Evolutionary conservation across 1,140 invertebrate genomes (phyloP).

Genomic region (Asobara japonica): DNA sequence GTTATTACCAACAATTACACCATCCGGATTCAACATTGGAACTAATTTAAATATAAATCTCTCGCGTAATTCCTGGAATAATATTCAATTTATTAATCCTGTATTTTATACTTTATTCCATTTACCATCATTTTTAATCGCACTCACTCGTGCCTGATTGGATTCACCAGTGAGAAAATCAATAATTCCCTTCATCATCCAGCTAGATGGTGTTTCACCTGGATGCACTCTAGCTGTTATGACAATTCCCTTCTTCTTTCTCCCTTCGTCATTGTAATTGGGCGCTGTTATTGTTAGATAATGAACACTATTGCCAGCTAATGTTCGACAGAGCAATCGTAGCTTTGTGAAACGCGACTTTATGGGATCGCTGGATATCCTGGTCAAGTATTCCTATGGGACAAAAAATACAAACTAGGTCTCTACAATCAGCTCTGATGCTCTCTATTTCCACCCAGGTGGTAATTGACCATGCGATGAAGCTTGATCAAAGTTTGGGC

Average conservation of each 20-base stretch:
- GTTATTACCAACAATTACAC: constrained; percentile 94
- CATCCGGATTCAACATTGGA: constrained; percentile 96
- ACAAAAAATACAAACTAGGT: no score
- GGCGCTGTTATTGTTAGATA: constrained; percentile 89
- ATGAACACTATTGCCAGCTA: constrained; percentile 92
- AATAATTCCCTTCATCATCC: constrained; percentile 96
- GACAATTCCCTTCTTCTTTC: constrained; percentile 83
- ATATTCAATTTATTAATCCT: no score
- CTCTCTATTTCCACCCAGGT: no score
- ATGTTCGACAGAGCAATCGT: constrained; percentile 82
- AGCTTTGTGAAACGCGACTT: constrained; percentile 83
- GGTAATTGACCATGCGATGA: no score
- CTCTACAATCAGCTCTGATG: no score
- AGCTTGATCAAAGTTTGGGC: no score
- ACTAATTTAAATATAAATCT: constrained; percentile 96
- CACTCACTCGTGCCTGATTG: constrained; percentile 72
- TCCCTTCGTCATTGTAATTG: constrained; percentile 67
- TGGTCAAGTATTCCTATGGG: constrained; percentile 78
- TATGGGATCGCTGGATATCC: constrained; percentile 78
- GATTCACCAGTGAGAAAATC: constrained; percentile 89
- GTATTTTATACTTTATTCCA: no score
- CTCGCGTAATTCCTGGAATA: constrained; percentile 81
- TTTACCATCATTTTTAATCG: constrained; percentile 8
- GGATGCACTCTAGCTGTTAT: constrained; percentile 93
- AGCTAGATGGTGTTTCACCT: constrained; percentile 94